Conservation (phyloP, 2,113 vertebrate species). For the Eolophus roseicapilla region DNA sequence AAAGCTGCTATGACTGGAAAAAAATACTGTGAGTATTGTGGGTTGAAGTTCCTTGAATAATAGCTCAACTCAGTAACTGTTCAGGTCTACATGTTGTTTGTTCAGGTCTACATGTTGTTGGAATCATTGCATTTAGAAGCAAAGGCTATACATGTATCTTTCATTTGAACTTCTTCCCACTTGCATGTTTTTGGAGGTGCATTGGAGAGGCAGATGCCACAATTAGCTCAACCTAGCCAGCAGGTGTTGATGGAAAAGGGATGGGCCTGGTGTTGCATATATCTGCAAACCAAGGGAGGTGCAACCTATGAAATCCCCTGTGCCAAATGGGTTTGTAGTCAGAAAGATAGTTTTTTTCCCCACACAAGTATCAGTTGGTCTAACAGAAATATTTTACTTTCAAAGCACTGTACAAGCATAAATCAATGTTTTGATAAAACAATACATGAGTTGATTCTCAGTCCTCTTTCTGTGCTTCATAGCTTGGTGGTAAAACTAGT, state of each 20-base stretch:
- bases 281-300: not conserved
- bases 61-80: not conserved
- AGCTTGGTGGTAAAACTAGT: not conserved
- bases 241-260: not conserved
- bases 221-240: not conserved
- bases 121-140: not conserved
- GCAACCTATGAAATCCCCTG: not conserved
- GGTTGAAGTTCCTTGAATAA: not conserved
- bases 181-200: not conserved
- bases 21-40: not conserved
- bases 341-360: not conserved
- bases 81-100: not conserved
- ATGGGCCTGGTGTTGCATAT: not conserved
- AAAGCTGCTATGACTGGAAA: not conserved
- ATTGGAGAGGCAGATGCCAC: not conserved
- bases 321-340: not conserved
- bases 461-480: not conserved
- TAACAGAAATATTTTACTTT: not conserved
- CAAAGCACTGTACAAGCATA: not conserved
- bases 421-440: not conserved
- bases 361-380: not conserved
- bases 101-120: not conserved
- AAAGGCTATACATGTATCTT: not conserved
- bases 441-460: not conserved
- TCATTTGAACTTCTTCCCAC: not conserved